Conservation (phyloP, 2,113 vertebrate genomes). For the Carassius auratus region DNA sequence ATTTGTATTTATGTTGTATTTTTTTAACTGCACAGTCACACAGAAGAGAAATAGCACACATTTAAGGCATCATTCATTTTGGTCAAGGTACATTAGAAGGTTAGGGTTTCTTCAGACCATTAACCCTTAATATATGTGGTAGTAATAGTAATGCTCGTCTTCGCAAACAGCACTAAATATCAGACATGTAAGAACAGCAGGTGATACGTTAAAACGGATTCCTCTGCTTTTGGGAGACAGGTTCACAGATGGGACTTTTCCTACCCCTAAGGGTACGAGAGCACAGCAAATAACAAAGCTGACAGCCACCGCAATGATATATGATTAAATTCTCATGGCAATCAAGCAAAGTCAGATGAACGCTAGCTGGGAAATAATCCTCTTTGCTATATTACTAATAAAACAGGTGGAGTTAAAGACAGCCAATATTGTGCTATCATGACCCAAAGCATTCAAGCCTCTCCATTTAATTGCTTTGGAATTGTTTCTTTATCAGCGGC, state of each 20-base stretch:
- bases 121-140: background rate
- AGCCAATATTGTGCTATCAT: slow-evolving; percentile 29
- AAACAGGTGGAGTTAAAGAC: slow-evolving; percentile 46
- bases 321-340: slow-evolving; percentile 47
- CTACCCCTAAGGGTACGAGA: slow-evolving; percentile 33
- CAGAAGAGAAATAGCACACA: background rate
- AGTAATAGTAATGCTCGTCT: background rate
- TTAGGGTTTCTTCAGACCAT: background rate
- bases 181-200: slow-evolving; percentile 2
- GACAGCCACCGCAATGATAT: slow-evolving; percentile 47
- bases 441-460: slow-evolving; percentile 47
- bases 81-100: background rate
- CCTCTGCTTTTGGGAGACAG: slow-evolving; percentile 25
- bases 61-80: background rate
- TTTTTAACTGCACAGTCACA: background rate
- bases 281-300: slow-evolving; percentile 41
- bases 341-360: slow-evolving; percentile 10
- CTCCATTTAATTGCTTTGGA: slow-evolving; percentile 55
- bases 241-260: slow-evolving; percentile 24
- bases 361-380: slow-evolving; percentile 49
- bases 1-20: background rate
- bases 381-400: slow-evolving; percentile 52
- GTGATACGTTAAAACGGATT: slow-evolving; percentile 32
- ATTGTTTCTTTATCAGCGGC: slow-evolving; percentile 52
- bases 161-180: background rate